Evolutionary conservation across 2,888 invertebrate genomes (phyloP), one percentile per base, ranked within the genome.

Genomic region (Notodonta dromedarius): DNA sequence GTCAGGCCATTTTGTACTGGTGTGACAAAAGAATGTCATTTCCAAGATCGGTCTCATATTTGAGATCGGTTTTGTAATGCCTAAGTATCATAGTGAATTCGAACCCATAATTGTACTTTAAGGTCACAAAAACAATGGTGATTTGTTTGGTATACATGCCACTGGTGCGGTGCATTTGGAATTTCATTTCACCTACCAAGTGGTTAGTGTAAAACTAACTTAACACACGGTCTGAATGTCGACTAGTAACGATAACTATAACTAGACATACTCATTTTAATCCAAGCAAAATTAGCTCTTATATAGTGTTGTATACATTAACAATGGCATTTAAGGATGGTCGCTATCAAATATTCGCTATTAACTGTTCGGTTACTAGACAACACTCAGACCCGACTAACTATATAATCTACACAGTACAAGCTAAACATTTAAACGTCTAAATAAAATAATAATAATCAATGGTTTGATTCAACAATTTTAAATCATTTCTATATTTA

Each of bases 371-470:
- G 14, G 55, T 55, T 55, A 40, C 64, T 54, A 63, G 48, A 63
- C 42, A 58, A 62, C 65, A 61, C 46, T 63, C 71, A 71, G 56
- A 55, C 62, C 42, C 35, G 9, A 56, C 64, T 63, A 60, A 56
- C 65, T 75, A 74, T 58, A 70, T 61, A 63, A 62, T 66, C 72
- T 82, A 73, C 59, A 50, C 42, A 65, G 59, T 67, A 73, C 67
- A 78, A 77, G 75, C 83, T 84, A 83, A 74, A 83, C 77, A 83
- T 82, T 80, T 67, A 79, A 79, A 83, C 73, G 74, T 63, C 76
- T 82, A 78, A 80, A 78, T 65, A 79, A 79, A 81, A 71, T 62
- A 75, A 66, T 69, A 69, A 66, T 69, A 69, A 40, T 60, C 58
- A 62, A 63, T 73, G 67, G 70, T 68, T 67, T 62, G 74, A 80